These are phyloP conservation scores for Nasonia vitripennis DNA, from an alignment of 1,140 invertebrate species.

Conservation along the genomic window DNA sequence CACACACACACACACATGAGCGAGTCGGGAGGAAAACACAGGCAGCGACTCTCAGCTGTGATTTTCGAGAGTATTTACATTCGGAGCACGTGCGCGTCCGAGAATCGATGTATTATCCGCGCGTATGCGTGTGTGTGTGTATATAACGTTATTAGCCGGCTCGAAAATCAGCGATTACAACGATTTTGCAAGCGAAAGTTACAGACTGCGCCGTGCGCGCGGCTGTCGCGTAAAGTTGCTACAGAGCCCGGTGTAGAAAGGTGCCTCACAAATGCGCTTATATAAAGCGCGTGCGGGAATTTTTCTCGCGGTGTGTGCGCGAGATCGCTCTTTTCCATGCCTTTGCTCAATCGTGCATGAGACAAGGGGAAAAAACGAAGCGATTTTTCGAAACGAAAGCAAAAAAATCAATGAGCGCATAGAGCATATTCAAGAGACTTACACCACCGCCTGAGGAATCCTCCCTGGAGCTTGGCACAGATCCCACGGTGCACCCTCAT, in stretches of 20 bases:
- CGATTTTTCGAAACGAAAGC: not conserved
- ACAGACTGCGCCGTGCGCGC: too few species aligned
- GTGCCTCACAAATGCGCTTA: not conserved
- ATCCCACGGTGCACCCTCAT: conserved; percentile 73
- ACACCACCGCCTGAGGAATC: conserved; percentile 73
- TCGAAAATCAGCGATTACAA: not conserved
- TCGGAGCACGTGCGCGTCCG: too few species aligned
- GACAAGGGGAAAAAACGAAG: too few species aligned
- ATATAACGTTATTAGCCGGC: too few species aligned
- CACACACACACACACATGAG: too few species aligned
- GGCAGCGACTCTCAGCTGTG: too few species aligned
- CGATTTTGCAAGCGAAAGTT: conserved; percentile 1
- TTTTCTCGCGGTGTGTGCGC: not conserved
- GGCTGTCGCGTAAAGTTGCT: not conserved
- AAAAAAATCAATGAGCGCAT: not conserved
- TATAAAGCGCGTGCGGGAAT: not conserved
- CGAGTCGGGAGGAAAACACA: too few species aligned
- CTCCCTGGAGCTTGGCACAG: conserved; percentile 71
- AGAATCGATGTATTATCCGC: too few species aligned
- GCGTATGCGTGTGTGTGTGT: too few species aligned
- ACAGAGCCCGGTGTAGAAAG: not conserved
- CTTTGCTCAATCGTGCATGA: too few species aligned
- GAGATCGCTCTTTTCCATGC: too few species aligned
- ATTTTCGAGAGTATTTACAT: too few species aligned
- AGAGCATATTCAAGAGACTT: conserved; percentile 57